Evolutionary conservation across 2,888 invertebrate genomes (phyloP), one percentile per base, ranked within the genome.

Genomic region (Microplitis manilae): DNA sequence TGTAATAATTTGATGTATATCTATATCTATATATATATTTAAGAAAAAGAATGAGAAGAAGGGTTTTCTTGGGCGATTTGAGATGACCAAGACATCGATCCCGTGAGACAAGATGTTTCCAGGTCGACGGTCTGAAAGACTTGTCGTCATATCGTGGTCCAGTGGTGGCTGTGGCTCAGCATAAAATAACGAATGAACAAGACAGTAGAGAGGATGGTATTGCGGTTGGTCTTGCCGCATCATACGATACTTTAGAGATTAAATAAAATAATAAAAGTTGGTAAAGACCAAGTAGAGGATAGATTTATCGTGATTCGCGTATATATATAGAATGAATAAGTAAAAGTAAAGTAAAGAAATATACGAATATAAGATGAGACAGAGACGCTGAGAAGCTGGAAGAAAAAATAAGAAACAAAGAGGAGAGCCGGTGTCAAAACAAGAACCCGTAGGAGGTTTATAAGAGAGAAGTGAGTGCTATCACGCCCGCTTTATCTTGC

Each of bases 31-130:
- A 67, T 39, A 17, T 67, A 9, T 20, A 38, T 15, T 17, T 6
- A 68, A 0, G n/a, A 69, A 8, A 73, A 50, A 50, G 5, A 50
- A 13, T 50, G 61, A 62, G 61, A 68, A 30, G n/a, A 50, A 68
- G 68, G 65, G 74, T 67, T 81, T 81, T 78, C 77, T 81, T 77
- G 78, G 79, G 20, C 71, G 70, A 77, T 81, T 79, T 70, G 68
- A 75, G 75, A 67, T 64, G 59, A 38, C 60, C 40, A 50, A 64
- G 79, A 81, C 79, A 81, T 81, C 80, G 81, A 82, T 82, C 80
- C 82, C 81, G 82, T 82, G 82, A 79, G 82, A 82, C 79, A 77
- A 67, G 74, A 74, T 80, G 74, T 81, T 80, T 81, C 73, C 80
- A 80, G 75, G 74, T 79, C 80, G 78, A 75, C 76, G 77, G 70